Evolutionary conservation across 2,888 invertebrate species (phyloP).

Genomic region (Lottia gigantea): DNA sequence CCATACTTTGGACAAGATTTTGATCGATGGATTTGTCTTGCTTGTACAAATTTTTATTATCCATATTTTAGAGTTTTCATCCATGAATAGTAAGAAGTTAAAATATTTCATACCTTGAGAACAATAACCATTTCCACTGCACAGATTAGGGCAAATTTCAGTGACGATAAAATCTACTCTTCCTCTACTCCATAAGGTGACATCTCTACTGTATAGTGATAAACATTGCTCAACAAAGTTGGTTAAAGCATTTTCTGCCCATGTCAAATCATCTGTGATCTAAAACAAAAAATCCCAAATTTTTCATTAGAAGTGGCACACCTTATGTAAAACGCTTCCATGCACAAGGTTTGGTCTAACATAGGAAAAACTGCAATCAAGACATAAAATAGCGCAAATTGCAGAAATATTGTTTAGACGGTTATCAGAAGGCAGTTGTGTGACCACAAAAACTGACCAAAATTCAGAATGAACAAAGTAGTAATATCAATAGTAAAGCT

Average conservation of each 20-base stretch:
- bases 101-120: constrained; percentile 19
- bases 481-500: too few relatives aligned
- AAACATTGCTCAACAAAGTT: constrained; percentile 35
- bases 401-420: too few relatives aligned
- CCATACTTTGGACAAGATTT: too few relatives aligned
- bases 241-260: constrained; percentile 30
- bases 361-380: too few relatives aligned
- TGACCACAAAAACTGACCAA: too few relatives aligned
- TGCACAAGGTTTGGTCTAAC: too few relatives aligned
- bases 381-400: not conserved
- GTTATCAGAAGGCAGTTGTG: too few relatives aligned
- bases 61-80: too few relatives aligned
- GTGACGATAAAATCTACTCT: constrained; percentile 16
- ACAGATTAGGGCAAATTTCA: constrained; percentile 26
- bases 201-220: constrained; percentile 20
- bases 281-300: constrained; percentile 16
- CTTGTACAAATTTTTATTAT: too few relatives aligned
- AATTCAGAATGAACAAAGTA: too few relatives aligned
- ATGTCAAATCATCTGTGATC: constrained; percentile 36
- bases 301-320: not conserved
- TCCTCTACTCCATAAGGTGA: constrained; percentile 27
- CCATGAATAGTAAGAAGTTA: too few relatives aligned
- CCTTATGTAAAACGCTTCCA: not conserved
- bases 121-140: constrained; percentile 28
- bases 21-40: too few relatives aligned